Base-by-base conservation (phyloP, 2,797 vertebrate species). In the Dermochelys coriacea region DNA sequence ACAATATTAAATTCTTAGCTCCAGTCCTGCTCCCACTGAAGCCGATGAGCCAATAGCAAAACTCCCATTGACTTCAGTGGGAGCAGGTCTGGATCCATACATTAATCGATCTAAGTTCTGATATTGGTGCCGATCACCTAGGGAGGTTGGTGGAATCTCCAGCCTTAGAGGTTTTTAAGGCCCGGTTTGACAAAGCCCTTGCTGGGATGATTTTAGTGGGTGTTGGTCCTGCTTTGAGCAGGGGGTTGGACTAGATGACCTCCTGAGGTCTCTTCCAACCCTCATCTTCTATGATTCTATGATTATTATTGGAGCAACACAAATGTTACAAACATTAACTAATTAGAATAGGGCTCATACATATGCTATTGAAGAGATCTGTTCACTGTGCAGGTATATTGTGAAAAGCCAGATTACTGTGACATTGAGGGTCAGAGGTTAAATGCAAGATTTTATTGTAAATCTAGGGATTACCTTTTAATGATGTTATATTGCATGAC, bases 401-500 rank as follows among this genome's bases (percentile, higher is more conserved):
- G 92, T 83, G 80, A 92, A 89, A 8, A 52, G 84, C 85, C 64
- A 61, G 23, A 54, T 5, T 74, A 50, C 25, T 85, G 82, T 54
- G 87, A 19, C 84, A 82, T 85, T 0, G 0, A 55, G n/a, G 0
- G 0, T 23, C 37, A 80, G 52, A 79, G 47, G 47, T 3, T 18
- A 74, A 52, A 79, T 50, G n/a, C 29, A 61, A 61, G 31, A 34
- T 61, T 31, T 61, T 31, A 61, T 4, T 61, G 59, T 54, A 64
- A 31, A n/a, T 16, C 64, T 41, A 71, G n/a, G 68, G 37, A 41
- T 25, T 71, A 41, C 10, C 19, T 21, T 41, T 41, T 71, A 12
- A 71, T 41, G 37, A 85, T 92, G 77, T 85, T 85, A n/a, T 1
- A 10, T 77, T 8, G 23, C 54, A 91, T 81, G 93, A 3, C 83